Evolutionary conservation across 2,888 invertebrate species (phyloP), one percentile per base, ranked within the genome.

Genomic region (Drosophila nigricruria): DNA sequence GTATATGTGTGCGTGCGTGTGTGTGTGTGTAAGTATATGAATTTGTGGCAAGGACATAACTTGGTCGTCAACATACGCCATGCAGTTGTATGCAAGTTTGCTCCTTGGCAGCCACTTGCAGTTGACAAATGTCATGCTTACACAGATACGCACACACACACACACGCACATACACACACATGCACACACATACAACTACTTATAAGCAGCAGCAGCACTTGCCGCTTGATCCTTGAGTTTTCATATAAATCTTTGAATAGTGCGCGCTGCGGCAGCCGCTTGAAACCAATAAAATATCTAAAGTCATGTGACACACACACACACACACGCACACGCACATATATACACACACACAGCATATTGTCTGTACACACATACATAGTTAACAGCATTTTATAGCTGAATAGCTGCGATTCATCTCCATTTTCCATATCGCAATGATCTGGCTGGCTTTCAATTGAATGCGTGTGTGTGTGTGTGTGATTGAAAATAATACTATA

Each of bases 41-140:
- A 74, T 77, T 64, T 70, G 80, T 70, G 77, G 77, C 74, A 80
- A 88, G 83, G 84, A 89, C 84, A 83, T 87, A 84, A 81, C 84
- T 87, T 69, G 81, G 71, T 75, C 74, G 83, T 86, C 89, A 80
- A 87, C 87, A 89, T 77, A 67, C 60, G 66, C 56, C 64, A 54
- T 58, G 66, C 64, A 71, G 58, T 66, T 57, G 53, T 45, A 73
- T 68, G 56, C 70, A 77, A 77, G 82, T 77, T 73, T 67, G 73
- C 77, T 70, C 60, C 69, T 67, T 82, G 65, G 62, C 76, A 86
- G 78, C 81, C 89, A 87, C 87, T 84, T 83, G 71, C 81, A 77
- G 84, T 71, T 81, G 84, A 71, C 71, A 83, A 84, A 89, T 84
- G 89, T 84, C 89, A 86, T 86, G 81, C 83, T 80, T 68, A 69